Conservation (phyloP, 2,797 vertebrate genomes). For the Diglossa cyanea region DNA sequence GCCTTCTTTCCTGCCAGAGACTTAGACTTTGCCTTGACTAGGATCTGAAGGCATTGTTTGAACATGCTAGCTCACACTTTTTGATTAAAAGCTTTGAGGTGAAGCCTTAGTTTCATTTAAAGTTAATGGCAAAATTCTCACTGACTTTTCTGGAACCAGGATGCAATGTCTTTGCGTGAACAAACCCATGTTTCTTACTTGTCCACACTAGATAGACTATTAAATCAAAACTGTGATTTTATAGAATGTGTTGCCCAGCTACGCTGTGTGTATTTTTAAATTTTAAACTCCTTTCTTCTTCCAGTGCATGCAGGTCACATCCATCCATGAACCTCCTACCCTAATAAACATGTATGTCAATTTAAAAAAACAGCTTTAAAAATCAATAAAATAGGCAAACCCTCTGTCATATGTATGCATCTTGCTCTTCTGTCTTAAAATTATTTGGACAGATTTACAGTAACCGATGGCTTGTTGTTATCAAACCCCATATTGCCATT, state of each 20-base stretch:
- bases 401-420: background rate
- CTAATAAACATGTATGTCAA: background rate
- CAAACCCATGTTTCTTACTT: constrained; percentile 1
- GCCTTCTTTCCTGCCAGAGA: background rate
- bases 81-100: constrained; percentile 49
- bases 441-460: background rate
- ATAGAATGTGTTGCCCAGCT: background rate
- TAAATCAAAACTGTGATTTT: background rate
- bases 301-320: background rate
- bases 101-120: constrained; percentile 18
- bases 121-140: constrained; percentile 48
- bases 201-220: background rate
- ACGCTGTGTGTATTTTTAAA: background rate
- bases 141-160: constrained; percentile 11
- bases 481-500: background rate
- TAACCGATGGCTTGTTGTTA: background rate
- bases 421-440: background rate
- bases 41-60: constrained; percentile 11
- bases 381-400: background rate
- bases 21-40: background rate
- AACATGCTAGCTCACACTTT: constrained; percentile 53
- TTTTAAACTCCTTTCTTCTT: background rate
- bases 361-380: background rate
- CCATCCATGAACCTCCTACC: fast-evolving
- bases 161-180: constrained; percentile 14